phyloP scores from a whole-genome alignment of 2,797 vertebrate species.

The Psittacula derbiana region DNA sequence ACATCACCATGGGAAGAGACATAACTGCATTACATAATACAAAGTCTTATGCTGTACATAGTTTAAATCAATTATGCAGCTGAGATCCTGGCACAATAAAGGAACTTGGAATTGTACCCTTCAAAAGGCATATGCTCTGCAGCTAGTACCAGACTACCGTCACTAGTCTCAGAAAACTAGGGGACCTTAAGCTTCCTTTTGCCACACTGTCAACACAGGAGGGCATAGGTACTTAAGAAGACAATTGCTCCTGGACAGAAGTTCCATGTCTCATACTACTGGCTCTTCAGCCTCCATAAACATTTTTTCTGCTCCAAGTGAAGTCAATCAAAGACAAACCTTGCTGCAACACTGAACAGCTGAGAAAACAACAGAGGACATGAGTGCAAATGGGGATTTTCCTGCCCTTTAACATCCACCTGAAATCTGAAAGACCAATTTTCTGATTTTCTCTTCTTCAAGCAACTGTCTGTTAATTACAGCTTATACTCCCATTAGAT shows the following conservation, averaged over 20 bases:
- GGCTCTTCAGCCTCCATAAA: not conserved
- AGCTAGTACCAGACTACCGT: not conserved
- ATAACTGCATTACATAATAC: not conserved
- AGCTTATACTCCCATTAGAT: not conserved
- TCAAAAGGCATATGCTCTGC: not conserved
- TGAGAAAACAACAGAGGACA: not conserved
- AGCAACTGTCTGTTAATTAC: not conserved
- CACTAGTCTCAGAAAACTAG: not conserved
- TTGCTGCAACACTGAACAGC: not conserved
- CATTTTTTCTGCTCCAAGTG: not conserved
- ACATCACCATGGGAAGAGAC: not conserved
- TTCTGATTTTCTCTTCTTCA: not conserved
- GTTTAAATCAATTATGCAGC: not conserved
- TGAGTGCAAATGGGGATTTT: accelerated
- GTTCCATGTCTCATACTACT: not conserved
- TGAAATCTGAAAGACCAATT: not conserved
- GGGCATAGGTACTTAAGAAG: not conserved
- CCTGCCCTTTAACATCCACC: not conserved
- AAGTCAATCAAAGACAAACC: not conserved
- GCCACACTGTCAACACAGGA: not conserved
- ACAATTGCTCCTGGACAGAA: not conserved
- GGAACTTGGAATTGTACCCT: not conserved
- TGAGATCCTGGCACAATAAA: not conserved
- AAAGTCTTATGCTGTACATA: not conserved
- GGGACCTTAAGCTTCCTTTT: not conserved